phyloP scores from a whole-genome alignment of 92 coral and sea anemone species.

The Bergia puertoricense region DNA sequence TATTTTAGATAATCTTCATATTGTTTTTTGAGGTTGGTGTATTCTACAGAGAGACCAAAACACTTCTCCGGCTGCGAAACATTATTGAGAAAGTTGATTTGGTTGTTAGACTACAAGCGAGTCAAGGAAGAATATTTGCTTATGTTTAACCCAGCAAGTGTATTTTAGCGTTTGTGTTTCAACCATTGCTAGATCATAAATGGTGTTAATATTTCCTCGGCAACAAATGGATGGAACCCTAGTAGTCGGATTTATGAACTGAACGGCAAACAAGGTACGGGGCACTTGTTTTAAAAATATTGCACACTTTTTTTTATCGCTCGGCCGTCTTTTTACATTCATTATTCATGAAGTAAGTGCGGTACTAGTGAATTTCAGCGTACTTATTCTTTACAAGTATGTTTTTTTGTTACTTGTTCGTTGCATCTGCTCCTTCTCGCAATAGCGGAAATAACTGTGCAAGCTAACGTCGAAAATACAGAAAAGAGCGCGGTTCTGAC shows the following conservation, averaged over 20 bases:
- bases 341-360: conserved; percentile 39
- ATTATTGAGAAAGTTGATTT: conserved; percentile 15
- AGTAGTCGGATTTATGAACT: background rate
- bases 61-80: conserved; percentile 33
- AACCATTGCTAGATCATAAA: conserved; percentile 9
- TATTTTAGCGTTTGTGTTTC: conserved; percentile 32
- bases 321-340: conserved; percentile 40
- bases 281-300: conserved; percentile 11
- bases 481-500: background rate
- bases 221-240: conserved; percentile 18
- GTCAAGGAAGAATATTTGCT: conserved; percentile 31
- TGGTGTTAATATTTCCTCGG: conserved; percentile 32
- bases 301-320: conserved; percentile 36
- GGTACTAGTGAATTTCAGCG: conserved; percentile 25
- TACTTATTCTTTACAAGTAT: conserved; percentile 24
- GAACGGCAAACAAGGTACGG: conserved; percentile 2
- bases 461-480: background rate
- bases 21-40: background rate
- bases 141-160: conserved; percentile 27
- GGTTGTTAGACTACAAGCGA: conserved; percentile 44
- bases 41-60: background rate
- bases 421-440: background rate
- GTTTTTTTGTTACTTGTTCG: conserved; percentile 16
- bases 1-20: conserved; percentile 8
- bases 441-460: conserved; percentile 19